phyloP scores from a whole-genome alignment of 2,797 vertebrate genomes.

The Coregonus sp. region DNA sequence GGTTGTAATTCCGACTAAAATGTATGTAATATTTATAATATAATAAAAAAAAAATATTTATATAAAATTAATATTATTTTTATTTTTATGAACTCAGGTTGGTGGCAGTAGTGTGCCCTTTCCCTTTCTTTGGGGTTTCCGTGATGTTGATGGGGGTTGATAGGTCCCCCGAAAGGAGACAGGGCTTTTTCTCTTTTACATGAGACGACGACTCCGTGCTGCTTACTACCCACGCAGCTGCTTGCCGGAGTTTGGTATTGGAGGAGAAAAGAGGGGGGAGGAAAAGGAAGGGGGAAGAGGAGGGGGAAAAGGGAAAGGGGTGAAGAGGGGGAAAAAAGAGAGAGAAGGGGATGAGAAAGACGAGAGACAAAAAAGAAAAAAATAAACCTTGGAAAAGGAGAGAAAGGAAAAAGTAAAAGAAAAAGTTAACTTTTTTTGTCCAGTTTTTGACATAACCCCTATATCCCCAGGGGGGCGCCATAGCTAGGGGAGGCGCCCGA shows the following conservation, averaged over 20 bases:
- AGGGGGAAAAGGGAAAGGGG: background rate
- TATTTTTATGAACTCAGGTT: too few relatives aligned
- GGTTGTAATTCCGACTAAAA: too few relatives aligned
- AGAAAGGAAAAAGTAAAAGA: background rate
- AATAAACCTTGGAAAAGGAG: background rate
- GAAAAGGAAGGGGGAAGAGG: background rate
- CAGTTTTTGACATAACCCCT: background rate
- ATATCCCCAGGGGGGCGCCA: slow-evolving; percentile 36
- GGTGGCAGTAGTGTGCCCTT: slow-evolving; percentile 13
- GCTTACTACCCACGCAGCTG: slow-evolving; percentile 80
- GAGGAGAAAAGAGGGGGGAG: background rate
- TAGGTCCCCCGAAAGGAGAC: slow-evolving; percentile 79
- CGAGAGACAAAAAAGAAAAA: background rate
- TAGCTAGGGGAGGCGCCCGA: background rate
- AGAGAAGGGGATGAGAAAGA: background rate
- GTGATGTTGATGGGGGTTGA: slow-evolving; percentile 68
- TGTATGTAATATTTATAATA: too few relatives aligned
- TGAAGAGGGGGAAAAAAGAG: too few relatives aligned
- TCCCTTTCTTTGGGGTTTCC: slow-evolving; percentile 85
- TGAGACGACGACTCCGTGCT: slow-evolving; percentile 79
- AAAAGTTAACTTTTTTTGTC: background rate
- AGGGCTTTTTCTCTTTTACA: slow-evolving; percentile 77
- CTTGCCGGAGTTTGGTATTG: slow-evolving; percentile 86
- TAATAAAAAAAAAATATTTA: too few relatives aligned
- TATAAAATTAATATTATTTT: too few relatives aligned